Evolutionary conservation across 2,888 invertebrate species (phyloP).

Genomic region (Diaprepes abbreviatus): DNA sequence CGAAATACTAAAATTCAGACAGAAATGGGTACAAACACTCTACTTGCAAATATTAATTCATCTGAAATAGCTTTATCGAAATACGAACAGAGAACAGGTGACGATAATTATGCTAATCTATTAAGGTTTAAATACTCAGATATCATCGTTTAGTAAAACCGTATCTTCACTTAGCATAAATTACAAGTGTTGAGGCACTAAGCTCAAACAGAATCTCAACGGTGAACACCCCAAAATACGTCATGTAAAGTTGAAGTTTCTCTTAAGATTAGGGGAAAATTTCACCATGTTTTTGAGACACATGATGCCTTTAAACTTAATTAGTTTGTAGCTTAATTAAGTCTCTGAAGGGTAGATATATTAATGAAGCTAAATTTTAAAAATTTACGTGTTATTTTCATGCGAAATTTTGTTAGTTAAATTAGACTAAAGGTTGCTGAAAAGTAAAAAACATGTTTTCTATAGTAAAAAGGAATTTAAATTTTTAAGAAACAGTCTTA

Average conservation of each 20-base stretch:
- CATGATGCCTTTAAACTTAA: conserved; percentile 1
- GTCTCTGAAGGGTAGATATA: not conserved
- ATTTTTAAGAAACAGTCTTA: too few species aligned
- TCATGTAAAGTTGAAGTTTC: conserved; percentile 4
- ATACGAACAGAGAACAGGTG: conserved; percentile 31
- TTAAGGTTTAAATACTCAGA: conserved; percentile 41
- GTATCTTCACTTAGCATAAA: conserved; percentile 45
- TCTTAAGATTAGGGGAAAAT: conserved; percentile 4
- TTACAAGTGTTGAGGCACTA: conserved; percentile 36
- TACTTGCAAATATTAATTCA: not conserved
- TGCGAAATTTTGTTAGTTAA: too few species aligned
- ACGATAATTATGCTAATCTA: conserved; percentile 45
- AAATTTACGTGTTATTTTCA: too few species aligned
- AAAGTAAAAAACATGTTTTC: too few species aligned
- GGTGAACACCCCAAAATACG: conserved; percentile 8
- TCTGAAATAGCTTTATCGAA: not conserved
- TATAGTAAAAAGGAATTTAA: too few species aligned
- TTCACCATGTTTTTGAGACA: not conserved
- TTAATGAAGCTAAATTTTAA: not conserved
- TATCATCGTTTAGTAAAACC: conserved; percentile 43
- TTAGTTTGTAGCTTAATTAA: conserved; percentile 5
- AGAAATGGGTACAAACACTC: too few species aligned
- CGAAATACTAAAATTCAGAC: too few species aligned
- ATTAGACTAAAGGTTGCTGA: too few species aligned
- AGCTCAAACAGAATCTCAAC: not conserved